Evolutionary conservation across 2,797 vertebrate species (phyloP), one percentile per base, ranked within the genome.

Genomic region (Phrynocephalus forsythii): DNA sequence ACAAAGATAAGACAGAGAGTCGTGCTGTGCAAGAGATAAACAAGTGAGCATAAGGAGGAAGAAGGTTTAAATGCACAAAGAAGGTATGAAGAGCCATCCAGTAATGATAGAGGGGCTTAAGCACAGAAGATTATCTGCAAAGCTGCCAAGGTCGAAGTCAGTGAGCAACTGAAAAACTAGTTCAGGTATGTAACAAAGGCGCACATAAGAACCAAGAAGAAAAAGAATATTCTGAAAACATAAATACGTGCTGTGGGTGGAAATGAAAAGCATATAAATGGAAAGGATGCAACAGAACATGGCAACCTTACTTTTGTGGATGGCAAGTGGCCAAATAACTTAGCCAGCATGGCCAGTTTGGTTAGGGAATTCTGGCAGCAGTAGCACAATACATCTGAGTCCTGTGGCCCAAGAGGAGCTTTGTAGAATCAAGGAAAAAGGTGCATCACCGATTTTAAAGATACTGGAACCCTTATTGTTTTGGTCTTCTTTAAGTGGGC

Each of bases 1-100:
- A 66, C 71, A 83, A 91, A 82, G 3, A 83, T 73, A 87, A 86
- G 86, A 28, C 13, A 86, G 16, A 69, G n/a, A 86, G 3, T 79
- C 24, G 0, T 10, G 88, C 67, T 26, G 52, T 6, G 78, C 28
- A 44, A 6, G 79, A 87, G 26, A 63, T 85, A 6, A 52, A 66
- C 88, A 33, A 60, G 0, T 6, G 13, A 91, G 7, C 8, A 2
- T 77, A 26, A 79, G 44, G 56, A 20, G 73, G 50, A 15, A 83
- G 20, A 22, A 69, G 48, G 5, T 86, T 89, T 89, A 88, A 90
- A 80, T 9, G 50, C 80, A 83, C 28, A 60, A 6, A 80, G 71
- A 91, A 75, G 3, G 11, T 26, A 84, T 22, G 52, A 85, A 18
- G 22, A 87, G 50, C 50, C 77, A 68, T 38, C 50, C 28, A 50